phyloP scores from a whole-genome alignment of 2,113 vertebrate genomes.

The Gymnorhina tibicen region DNA sequence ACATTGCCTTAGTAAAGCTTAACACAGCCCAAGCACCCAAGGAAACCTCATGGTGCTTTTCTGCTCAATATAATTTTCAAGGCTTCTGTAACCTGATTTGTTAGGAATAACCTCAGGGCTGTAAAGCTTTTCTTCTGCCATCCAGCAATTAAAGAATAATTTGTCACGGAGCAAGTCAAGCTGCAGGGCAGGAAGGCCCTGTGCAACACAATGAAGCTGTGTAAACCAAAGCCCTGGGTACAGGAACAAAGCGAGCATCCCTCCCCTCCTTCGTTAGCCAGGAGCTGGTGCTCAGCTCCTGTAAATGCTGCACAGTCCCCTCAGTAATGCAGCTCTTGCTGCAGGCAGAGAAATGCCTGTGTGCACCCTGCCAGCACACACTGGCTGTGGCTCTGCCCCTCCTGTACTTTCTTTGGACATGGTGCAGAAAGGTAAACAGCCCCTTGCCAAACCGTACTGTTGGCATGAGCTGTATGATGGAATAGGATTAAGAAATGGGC shows the following conservation, averaged over 20 bases:
- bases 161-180: conserved; percentile 52
- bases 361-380: neutral
- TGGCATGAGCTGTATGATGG: neutral
- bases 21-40: conserved; percentile 7
- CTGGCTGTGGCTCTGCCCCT: neutral
- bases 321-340: neutral
- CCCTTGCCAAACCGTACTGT: neutral
- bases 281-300: neutral
- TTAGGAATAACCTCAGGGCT: conserved; percentile 57
- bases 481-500: neutral
- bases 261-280: neutral
- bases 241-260: neutral
- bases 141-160: conserved; percentile 61
- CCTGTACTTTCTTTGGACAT: neutral
- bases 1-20: conserved; percentile 8
- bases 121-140: conserved; percentile 56
- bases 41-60: conserved; percentile 40
- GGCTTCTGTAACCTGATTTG: conserved; percentile 59
- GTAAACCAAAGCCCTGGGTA: neutral
- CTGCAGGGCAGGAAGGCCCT: conserved; percentile 49
- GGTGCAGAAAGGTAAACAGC: neutral
- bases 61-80: conserved; percentile 58
- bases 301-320: neutral
- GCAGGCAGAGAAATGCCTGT: neutral
- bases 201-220: conserved; percentile 29